Evolutionary conservation across 2,113 vertebrate species (phyloP).

Genomic region (Elaphurus davidianus): DNA sequence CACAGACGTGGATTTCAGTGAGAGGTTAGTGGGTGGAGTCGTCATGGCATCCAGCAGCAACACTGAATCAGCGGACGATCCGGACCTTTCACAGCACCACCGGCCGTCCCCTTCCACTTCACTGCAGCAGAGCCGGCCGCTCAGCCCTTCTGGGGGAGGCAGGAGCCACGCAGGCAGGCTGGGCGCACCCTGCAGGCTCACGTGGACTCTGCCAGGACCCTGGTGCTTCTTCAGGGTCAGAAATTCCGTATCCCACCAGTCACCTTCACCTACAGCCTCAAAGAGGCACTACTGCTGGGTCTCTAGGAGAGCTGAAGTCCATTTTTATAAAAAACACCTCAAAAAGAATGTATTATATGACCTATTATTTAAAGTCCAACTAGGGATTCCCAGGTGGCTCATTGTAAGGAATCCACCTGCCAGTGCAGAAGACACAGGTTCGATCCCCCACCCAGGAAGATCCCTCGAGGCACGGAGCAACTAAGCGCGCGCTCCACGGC

Average conservation of each 20-base stretch:
- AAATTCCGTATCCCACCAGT: neutral
- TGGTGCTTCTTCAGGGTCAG: neutral
- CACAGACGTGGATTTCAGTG: neutral
- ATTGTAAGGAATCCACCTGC: neutral
- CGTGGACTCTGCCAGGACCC: neutral
- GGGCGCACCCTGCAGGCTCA: neutral
- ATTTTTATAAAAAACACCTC: neutral
- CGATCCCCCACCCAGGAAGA: neutral
- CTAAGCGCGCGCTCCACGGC: accelerated
- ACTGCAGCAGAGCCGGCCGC: neutral
- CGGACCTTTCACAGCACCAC: too few species aligned
- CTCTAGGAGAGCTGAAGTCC: neutral
- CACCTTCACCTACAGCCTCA: neutral
- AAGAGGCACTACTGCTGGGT: neutral
- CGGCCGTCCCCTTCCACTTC: neutral
- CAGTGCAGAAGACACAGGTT: neutral
- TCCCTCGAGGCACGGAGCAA: neutral
- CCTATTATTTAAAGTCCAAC: neutral
- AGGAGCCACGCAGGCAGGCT: too few species aligned
- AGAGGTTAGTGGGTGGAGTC: neutral
- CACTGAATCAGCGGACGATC: accelerated
- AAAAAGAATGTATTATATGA: neutral
- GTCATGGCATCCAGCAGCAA: accelerated
- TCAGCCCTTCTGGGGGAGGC: neutral
- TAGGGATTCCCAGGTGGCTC: neutral